A percentile compares a stretch with the other conserved stretches of the same genome.
These are phyloP conservation scores for Telenomus remus DNA, from an alignment of 1,140 invertebrate genomes.

Conservation along the genomic window DNA sequence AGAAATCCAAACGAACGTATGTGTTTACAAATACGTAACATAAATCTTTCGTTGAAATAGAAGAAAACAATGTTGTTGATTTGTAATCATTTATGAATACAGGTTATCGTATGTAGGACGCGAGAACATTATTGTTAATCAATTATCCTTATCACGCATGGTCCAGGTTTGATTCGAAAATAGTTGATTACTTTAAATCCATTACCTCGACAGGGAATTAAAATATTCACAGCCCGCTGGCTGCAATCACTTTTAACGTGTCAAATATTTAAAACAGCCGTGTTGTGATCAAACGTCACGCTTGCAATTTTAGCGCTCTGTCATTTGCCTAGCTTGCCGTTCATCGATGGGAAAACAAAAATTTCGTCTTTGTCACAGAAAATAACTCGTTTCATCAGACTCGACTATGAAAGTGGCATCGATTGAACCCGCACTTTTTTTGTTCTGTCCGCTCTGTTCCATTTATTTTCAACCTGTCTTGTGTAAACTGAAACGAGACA, in stretches of 20 bases:
- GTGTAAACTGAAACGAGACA: constrained; percentile 19
- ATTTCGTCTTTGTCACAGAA: constrained; percentile 36
- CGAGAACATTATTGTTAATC: too few relatives aligned
- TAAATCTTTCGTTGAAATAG: too few relatives aligned
- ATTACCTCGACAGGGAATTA: background rate
- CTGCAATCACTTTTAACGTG: constrained; percentile 4
- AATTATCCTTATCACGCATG: too few relatives aligned
- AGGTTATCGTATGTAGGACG: too few relatives aligned
- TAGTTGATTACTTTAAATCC: constrained; percentile 3
- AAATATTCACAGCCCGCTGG: constrained; percentile 10
- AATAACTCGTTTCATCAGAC: constrained; percentile 4
- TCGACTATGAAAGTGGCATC: constrained; percentile 2
- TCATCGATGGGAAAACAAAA: constrained; percentile 31
- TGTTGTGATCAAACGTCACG: constrained; percentile 1
- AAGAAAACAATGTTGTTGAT: too few relatives aligned
- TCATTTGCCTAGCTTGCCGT: constrained; percentile 20
- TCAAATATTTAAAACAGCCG: constrained; percentile 18
- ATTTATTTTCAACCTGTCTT: constrained; percentile 5
- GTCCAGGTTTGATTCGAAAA: too few relatives aligned
- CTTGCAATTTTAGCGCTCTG: constrained; percentile 27
- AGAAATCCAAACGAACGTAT: too few relatives aligned
- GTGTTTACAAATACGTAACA: too few relatives aligned
- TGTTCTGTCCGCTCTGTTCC: constrained; percentile 5
- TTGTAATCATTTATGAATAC: too few relatives aligned
- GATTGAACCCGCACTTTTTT: constrained; percentile 47